Conservation (phyloP, 2,888 invertebrate genomes). For the Aphelenchoides bicaudatus region DNA sequence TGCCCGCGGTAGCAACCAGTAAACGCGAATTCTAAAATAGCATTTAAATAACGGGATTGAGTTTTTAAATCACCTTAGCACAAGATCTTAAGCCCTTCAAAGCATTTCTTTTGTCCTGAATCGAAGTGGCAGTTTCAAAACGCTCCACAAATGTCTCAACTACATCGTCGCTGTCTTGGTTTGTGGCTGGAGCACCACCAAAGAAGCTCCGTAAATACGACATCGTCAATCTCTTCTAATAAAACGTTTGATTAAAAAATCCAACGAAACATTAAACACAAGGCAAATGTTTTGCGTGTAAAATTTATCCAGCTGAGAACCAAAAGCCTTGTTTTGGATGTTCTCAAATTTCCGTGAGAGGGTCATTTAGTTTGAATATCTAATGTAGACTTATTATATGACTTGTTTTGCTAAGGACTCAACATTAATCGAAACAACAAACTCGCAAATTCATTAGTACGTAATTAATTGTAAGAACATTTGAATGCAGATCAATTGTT, state of each 20-base stretch:
- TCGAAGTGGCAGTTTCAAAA: conserved; percentile 81
- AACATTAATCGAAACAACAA: no score
- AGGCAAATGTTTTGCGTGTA: no score
- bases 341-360: conserved; percentile 8
- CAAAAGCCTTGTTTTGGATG: conserved; percentile 2
- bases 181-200: conserved; percentile 41
- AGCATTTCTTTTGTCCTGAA: conserved; percentile 93
- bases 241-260: no score
- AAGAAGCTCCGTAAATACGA: conserved; percentile 55
- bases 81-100: conserved; percentile 84
- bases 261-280: no score
- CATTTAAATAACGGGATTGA: neutral
- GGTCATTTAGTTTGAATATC: no score
- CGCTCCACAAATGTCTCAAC: conserved; percentile 89
- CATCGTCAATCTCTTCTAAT: no score
- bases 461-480: no score
- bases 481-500: no score
- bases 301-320: no score
- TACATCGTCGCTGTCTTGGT: conserved; percentile 47
- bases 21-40: conserved; percentile 78
- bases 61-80: conserved; percentile 62
- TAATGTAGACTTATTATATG: no score
- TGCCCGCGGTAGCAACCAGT: conserved; percentile 91
- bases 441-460: no score
- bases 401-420: no score